Base-by-base conservation (phyloP, 2,888 invertebrate genomes). In the Eurytoma californica region DNA sequence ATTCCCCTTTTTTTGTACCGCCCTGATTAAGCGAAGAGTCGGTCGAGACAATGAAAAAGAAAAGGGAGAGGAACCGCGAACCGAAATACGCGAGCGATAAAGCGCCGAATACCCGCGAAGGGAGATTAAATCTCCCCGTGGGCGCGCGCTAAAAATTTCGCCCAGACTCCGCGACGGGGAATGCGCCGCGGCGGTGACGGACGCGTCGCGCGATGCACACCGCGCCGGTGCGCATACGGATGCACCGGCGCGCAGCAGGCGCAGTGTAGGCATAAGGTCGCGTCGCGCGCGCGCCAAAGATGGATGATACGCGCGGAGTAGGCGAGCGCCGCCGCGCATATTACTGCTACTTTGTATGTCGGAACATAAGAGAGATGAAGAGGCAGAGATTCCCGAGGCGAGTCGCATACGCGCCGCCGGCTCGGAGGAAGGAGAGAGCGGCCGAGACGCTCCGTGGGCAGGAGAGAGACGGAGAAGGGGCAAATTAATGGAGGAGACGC, bases 271-370 rank as follows among this genome's bases (percentile, higher is more conserved):
- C 9, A 7, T 39, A 61, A 9, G 28, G 30, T 30, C 30, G 30
- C 39, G 28, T 67, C 69, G 67, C 76, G 65, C 58, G 68, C 39
- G 65, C 58, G 68, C 39, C 9, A n/a, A 77, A 77, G 80, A 80
- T 69, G 30, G 69, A 80, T 80, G 73, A 65, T 79, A 61, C 30
- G 70, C 72, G 49, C 18, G 61, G 39, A 55, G 61, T 24, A n/a
- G 12, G 16, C 55, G 49, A 24, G 69, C 63, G 69, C 63, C 75
- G 79, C 66, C 81, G 83, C 55, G 28, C 39, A 39, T 9, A 39
- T 39, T 39, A 39, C 24, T 78, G 82, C 82, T 82, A 83, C 83
- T 83, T 84, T 83, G 83, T 84, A 80, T 78, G 76, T 80, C 77
- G 66, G 57, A 58, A 82, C 81, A 83, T 72, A 81, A 78, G 82